These are phyloP conservation scores for Cephus pulcher DNA, from an alignment of 2,888 invertebrate genomes.

Conservation along the genomic window DNA sequence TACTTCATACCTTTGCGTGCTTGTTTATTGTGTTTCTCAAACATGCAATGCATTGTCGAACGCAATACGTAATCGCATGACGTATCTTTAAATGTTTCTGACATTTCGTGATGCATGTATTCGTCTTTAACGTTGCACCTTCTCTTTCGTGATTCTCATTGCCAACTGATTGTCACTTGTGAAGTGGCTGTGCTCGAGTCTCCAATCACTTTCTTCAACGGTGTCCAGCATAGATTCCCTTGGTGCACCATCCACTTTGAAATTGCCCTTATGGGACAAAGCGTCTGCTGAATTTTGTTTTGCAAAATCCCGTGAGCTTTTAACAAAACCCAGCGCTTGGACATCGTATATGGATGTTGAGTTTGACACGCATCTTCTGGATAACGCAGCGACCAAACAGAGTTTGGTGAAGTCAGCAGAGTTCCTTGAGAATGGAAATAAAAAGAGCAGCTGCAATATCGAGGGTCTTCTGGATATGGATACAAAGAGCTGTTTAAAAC, in stretches of 20 bases:
- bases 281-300: constrained; percentile 81
- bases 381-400: constrained; percentile 50
- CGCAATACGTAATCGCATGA: neutral
- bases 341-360: constrained; percentile 61
- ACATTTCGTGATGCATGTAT: neutral
- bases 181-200: constrained; percentile 66
- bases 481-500: constrained; percentile 27
- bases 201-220: constrained; percentile 65
- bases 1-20: neutral
- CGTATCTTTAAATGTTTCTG: neutral
- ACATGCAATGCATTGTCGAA: neutral
- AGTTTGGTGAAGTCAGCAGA: constrained; percentile 59
- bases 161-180: neutral
- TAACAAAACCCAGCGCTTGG: constrained; percentile 71
- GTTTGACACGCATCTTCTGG: constrained; percentile 52
- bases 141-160: neutral
- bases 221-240: constrained; percentile 67
- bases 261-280: constrained; percentile 78
- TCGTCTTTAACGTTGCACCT: neutral
- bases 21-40: neutral
- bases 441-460: neutral
- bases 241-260: constrained; percentile 65
- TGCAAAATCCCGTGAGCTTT: constrained; percentile 77
- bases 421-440: constrained; percentile 51
- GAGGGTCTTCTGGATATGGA: neutral